These are phyloP conservation scores for Hippocampus mohnikei DNA, from an alignment of 2,113 vertebrate genomes.

Conservation along the genomic window DNA sequence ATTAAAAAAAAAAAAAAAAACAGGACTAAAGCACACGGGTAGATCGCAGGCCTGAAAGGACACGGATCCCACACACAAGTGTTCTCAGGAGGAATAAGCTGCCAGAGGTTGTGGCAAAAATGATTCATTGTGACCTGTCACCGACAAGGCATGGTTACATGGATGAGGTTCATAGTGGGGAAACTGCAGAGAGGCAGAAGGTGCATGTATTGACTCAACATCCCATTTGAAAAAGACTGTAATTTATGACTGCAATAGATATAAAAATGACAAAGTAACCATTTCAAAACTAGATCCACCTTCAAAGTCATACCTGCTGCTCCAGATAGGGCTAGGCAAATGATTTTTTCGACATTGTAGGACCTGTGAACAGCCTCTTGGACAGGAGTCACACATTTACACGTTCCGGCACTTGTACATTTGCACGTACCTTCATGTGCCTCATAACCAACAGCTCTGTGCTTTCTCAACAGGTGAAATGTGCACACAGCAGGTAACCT, in stretches of 20 bases:
- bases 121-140: conserved; percentile 22
- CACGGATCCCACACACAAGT: not conserved
- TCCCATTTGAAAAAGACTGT: not conserved
- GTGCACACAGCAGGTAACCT: not conserved
- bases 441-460: not conserved
- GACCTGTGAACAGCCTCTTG: not conserved
- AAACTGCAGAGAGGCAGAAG: not conserved
- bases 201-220: not conserved
- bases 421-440: not conserved
- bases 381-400: not conserved
- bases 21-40: not conserved
- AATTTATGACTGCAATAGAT: not conserved
- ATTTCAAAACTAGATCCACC: not conserved
- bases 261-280: not conserved
- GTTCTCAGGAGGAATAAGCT: conserved; percentile 13
- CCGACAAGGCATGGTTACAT: conserved; percentile 15
- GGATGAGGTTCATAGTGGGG: not conserved
- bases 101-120: conserved; percentile 15
- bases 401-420: not conserved
- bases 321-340: not conserved
- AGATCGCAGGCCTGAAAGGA: conserved; percentile 26
- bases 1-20: conserved; percentile 14
- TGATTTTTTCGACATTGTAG: not conserved
- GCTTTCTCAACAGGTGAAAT: not conserved
- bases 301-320: not conserved